Percentiles rank a stretch among this genome's conserved stretches.
phyloP scores from a whole-genome alignment of 2,888 invertebrate genomes.

The Amiota minor region DNA sequence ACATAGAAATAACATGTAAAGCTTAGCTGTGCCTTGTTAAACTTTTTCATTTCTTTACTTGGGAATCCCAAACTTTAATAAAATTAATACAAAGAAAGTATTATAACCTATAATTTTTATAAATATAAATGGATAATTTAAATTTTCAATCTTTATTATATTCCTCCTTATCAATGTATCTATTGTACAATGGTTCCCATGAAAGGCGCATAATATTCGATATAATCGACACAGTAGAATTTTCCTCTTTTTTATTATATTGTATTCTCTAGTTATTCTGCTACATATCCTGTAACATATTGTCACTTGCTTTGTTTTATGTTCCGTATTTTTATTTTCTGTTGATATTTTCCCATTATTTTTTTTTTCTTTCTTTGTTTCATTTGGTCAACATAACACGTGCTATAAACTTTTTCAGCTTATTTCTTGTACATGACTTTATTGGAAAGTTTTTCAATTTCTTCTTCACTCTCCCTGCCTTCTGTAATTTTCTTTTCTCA shows the following conservation, averaged over 20 bases:
- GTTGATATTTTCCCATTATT: background rate
- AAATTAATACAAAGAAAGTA: too few relatives aligned
- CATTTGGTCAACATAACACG: conserved; percentile 41
- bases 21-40: too few relatives aligned
- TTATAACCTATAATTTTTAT: too few relatives aligned
- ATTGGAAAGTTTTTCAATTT: conserved; percentile 38
- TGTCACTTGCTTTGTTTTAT: background rate
- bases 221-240: too few relatives aligned
- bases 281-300: background rate
- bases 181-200: too few relatives aligned
- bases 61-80: too few relatives aligned
- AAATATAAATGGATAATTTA: too few relatives aligned
- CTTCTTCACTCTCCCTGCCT: background rate
- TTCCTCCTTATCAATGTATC: too few relatives aligned
- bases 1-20: too few relatives aligned
- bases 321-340: conserved; percentile 40
- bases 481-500: background rate
- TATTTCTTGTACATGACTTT: conserved; percentile 11
- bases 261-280: background rate
- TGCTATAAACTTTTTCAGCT: conserved; percentile 16
- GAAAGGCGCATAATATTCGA: too few relatives aligned
- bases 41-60: too few relatives aligned
- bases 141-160: too few relatives aligned
- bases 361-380: background rate
- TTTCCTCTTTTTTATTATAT: background rate